These are phyloP conservation scores for Marronus borbonicus DNA, from an alignment of 2,888 invertebrate species.

Conservation along the genomic window DNA sequence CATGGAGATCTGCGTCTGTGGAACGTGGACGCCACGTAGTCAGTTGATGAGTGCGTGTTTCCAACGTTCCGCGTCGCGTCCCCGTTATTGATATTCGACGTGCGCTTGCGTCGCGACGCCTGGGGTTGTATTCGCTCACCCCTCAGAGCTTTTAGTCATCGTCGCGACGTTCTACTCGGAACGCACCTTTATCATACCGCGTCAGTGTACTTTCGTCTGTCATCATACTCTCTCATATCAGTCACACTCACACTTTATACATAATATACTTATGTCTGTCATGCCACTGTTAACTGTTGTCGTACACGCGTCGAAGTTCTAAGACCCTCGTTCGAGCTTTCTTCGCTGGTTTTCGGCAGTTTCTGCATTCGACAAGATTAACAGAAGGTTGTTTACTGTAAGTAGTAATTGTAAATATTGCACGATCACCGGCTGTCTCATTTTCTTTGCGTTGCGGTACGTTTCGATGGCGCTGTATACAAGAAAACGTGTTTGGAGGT, in stretches of 20 bases:
- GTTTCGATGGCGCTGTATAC: conserved; percentile 22
- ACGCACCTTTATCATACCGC: conserved; percentile 26
- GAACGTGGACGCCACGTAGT: conserved; percentile 38
- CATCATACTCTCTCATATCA: conserved; percentile 28
- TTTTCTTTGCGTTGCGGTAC: background rate
- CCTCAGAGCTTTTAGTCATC: conserved; percentile 43
- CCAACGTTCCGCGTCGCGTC: conserved; percentile 42
- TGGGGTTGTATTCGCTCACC: conserved; percentile 48
- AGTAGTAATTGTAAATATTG: conserved; percentile 25
- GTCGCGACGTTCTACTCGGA: conserved; percentile 47
- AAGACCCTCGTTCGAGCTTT: conserved; percentile 12
- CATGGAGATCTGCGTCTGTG: conserved; percentile 23
- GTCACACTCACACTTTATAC: conserved; percentile 23
- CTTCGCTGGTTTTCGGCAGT: conserved; percentile 14
- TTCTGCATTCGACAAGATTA: conserved; percentile 7
- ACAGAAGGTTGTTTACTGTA: conserved; percentile 37
- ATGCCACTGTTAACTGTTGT: conserved; percentile 23
- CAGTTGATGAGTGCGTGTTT: conserved; percentile 42
- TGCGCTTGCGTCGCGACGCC: conserved; percentile 49
- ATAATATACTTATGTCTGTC: conserved; percentile 25
- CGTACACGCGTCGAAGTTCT: conserved; percentile 16
- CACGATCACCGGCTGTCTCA: background rate
- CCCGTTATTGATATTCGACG: conserved; percentile 51
- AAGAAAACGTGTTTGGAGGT: conserved; percentile 40
- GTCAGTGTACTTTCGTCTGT: conserved; percentile 28